These are phyloP conservation scores for Aromia moschata DNA, from an alignment of 2,888 invertebrate species.

Conservation along the genomic window DNA sequence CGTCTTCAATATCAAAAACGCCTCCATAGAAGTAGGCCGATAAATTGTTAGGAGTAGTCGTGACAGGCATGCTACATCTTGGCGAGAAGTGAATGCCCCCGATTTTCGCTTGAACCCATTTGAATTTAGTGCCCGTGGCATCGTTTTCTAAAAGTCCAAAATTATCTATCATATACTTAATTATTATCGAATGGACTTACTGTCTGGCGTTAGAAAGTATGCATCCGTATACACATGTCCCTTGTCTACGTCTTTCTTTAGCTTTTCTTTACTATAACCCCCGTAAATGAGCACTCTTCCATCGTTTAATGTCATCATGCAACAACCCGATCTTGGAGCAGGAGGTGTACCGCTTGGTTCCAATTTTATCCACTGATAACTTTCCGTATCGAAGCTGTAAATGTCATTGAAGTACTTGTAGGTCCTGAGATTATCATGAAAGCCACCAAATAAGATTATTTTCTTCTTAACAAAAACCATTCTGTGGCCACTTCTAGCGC, in stretches of 20 bases:
- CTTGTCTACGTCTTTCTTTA: conserved; percentile 79
- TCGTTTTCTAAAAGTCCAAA: conserved; percentile 67
- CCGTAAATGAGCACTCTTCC: conserved; percentile 77
- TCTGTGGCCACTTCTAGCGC: conserved; percentile 87
- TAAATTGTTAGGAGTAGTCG: conserved; percentile 68
- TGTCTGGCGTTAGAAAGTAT: conserved; percentile 71
- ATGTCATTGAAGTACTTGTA: conserved; percentile 92
- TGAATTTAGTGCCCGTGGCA: conserved; percentile 72
- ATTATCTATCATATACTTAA: conserved; percentile 1
- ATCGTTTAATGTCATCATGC: conserved; percentile 72
- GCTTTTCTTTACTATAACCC: conserved; percentile 78
- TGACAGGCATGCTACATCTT: conserved; percentile 75
- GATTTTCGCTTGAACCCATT: conserved; percentile 75
- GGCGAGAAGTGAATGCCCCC: conserved; percentile 72
- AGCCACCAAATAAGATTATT: conserved; percentile 89
- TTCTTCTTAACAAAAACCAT: conserved; percentile 85
- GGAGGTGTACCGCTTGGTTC: conserved; percentile 75
- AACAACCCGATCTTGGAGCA: conserved; percentile 82
- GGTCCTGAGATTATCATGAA: conserved; percentile 86
- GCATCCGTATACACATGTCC: conserved; percentile 78
- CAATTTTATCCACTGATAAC: conserved; percentile 80
- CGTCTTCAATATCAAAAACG: conserved; percentile 83
- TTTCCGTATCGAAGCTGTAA: conserved; percentile 81
- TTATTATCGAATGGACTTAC: conserved; percentile 61
- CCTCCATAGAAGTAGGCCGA: conserved; percentile 88